Evolutionary conservation across 1,140 invertebrate genomes (phyloP).

Genomic region (Zaprionus camerounensis): DNA sequence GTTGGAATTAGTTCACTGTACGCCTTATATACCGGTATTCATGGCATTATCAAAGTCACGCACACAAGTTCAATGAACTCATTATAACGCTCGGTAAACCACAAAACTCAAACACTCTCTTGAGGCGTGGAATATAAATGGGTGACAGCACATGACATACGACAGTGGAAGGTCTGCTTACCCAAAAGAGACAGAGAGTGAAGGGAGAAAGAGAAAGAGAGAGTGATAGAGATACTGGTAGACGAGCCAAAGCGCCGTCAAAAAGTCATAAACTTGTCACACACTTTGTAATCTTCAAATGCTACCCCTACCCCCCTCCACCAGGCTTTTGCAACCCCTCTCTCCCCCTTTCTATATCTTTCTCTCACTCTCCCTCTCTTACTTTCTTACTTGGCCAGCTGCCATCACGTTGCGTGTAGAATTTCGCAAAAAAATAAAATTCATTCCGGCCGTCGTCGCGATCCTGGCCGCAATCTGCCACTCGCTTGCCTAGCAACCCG

Average conservation of each 20-base stretch:
- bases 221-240: neutral
- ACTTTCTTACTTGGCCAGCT: conserved; percentile 49
- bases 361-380: neutral
- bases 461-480: conserved; percentile 11
- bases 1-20: conserved; percentile 16
- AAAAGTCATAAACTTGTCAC: conserved; percentile 79
- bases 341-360: neutral
- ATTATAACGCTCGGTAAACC: conserved; percentile 61
- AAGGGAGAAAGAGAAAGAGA: neutral
- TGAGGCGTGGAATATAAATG: conserved; percentile 56
- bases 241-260: conserved; percentile 64
- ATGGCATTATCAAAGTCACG: conserved; percentile 48
- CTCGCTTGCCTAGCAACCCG: neutral
- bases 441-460: conserved; percentile 26
- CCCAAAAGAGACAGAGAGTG: conserved; percentile 1
- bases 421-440: conserved; percentile 52
- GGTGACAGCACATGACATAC: conserved; percentile 53
- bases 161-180: conserved; percentile 18
- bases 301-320: conserved; percentile 4
- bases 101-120: conserved; percentile 28
- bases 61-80: conserved; percentile 70
- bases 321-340: neutral
- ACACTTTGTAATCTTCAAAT: conserved; percentile 74
- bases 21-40: conserved; percentile 5
- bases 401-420: conserved; percentile 55